Conservation (phyloP, 2,888 invertebrate species). For the Acleris cristana region DNA sequence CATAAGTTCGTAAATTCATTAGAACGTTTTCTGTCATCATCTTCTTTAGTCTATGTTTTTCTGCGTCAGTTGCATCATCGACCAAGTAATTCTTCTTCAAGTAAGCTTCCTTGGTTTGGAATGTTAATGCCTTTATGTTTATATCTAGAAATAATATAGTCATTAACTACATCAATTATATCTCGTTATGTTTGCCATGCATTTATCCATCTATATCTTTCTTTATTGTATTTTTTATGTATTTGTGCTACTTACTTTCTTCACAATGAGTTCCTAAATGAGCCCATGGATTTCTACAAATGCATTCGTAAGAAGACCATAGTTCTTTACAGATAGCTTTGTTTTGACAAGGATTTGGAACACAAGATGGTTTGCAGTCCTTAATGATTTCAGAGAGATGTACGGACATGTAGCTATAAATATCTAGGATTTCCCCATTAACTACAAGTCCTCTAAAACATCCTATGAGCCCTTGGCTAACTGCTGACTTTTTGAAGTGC, state of each 20-base stretch:
- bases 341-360: constrained; percentile 96
- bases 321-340: constrained; percentile 95
- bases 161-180: background rate
- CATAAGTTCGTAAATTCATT: constrained; percentile 95
- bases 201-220: background rate
- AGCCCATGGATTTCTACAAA: constrained; percentile 96
- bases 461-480: constrained; percentile 95
- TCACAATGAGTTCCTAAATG: constrained; percentile 96
- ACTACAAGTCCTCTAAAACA: constrained; percentile 96
- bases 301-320: constrained; percentile 96
- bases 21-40: constrained; percentile 92
- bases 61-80: constrained; percentile 85
- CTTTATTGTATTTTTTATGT: background rate
- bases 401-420: constrained; percentile 96
- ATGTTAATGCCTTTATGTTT: constrained; percentile 94
- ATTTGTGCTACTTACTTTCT: constrained; percentile 87
- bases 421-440: constrained; percentile 94
- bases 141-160: constrained; percentile 86
- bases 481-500: constrained; percentile 91
- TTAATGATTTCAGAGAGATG: constrained; percentile 95
- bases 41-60: constrained; percentile 86
- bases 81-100: constrained; percentile 91
- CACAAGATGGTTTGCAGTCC: constrained; percentile 97
- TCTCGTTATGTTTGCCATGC: background rate
- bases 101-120: constrained; percentile 91